phyloP scores from a whole-genome alignment of 2,797 vertebrate species.

The Molossus alvarezi region DNA sequence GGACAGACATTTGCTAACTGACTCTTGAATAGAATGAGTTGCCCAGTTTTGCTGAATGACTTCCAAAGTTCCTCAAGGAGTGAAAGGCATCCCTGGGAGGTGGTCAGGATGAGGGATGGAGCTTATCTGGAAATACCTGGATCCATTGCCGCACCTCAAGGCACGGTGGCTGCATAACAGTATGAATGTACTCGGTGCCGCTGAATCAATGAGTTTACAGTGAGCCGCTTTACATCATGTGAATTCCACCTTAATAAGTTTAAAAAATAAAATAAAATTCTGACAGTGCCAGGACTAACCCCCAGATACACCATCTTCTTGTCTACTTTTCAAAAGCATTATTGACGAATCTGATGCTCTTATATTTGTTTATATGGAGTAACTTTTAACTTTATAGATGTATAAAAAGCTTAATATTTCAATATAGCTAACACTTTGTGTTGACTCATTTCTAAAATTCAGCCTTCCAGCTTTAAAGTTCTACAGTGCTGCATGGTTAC shows the following conservation, averaged over 20 bases:
- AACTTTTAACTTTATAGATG: conserved; percentile 9
- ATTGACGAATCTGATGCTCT: background rate
- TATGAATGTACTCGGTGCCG: background rate
- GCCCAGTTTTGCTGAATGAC: background rate
- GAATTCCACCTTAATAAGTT: background rate
- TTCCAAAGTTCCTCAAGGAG: background rate
- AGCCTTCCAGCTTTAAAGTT: conserved; percentile 4
- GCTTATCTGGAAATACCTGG: background rate
- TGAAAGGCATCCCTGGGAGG: background rate
- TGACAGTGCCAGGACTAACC: background rate
- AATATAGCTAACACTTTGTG: background rate
- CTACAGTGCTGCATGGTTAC: background rate
- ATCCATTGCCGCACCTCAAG: background rate
- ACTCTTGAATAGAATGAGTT: background rate
- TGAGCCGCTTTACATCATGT: background rate
- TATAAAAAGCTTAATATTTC: conserved; percentile 16
- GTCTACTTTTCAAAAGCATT: background rate
- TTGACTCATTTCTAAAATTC: conserved; percentile 6
- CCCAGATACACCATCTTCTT: background rate
- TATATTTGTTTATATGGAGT: background rate
- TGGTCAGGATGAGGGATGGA: background rate
- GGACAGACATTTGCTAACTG: background rate
- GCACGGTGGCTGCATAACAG: no score
- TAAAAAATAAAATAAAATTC: background rate
- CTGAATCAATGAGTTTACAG: background rate